phyloP scores from a whole-genome alignment of 2,113 vertebrate species.

The Alexandromys fortis region DNA sequence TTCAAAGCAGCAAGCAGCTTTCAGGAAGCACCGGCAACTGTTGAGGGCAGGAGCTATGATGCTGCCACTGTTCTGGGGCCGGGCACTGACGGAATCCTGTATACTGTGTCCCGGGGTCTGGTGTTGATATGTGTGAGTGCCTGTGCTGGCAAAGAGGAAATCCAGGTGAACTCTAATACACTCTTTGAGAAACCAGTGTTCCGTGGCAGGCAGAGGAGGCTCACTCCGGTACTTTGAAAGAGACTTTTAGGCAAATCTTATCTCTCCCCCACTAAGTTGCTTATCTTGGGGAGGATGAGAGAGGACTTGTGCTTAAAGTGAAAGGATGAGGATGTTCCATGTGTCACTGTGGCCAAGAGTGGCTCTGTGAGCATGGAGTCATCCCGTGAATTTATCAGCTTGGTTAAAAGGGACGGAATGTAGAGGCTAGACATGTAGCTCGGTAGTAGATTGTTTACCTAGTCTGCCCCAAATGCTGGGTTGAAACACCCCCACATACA shows the following conservation, averaged over 20 bases:
- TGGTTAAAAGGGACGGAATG: background rate
- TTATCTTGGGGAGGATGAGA: constrained; percentile 64
- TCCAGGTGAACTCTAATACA: constrained; percentile 62
- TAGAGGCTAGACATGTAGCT: background rate
- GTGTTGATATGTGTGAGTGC: background rate
- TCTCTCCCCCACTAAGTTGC: constrained; percentile 54
- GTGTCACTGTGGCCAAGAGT: background rate
- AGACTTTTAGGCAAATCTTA: constrained; percentile 73
- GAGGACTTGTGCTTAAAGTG: background rate
- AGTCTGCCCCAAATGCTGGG: background rate
- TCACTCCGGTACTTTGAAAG: constrained; percentile 74
- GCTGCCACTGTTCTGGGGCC: background rate
- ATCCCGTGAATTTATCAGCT: background rate
- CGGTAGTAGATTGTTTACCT: background rate
- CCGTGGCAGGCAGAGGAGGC: constrained; percentile 59
- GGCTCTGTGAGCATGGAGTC: background rate
- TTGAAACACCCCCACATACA: background rate
- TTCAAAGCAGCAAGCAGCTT: background rate
- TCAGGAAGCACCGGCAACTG: background rate
- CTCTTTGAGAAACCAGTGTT: constrained; percentile 67
- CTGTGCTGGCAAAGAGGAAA: background rate
- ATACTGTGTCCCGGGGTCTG: rapidly evolving
- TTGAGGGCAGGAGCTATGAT: background rate
- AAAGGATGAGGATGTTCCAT: background rate
- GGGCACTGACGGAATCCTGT: background rate